phyloP scores from a whole-genome alignment of 23 tunicate species.

The Ciona savignyi region DNA sequence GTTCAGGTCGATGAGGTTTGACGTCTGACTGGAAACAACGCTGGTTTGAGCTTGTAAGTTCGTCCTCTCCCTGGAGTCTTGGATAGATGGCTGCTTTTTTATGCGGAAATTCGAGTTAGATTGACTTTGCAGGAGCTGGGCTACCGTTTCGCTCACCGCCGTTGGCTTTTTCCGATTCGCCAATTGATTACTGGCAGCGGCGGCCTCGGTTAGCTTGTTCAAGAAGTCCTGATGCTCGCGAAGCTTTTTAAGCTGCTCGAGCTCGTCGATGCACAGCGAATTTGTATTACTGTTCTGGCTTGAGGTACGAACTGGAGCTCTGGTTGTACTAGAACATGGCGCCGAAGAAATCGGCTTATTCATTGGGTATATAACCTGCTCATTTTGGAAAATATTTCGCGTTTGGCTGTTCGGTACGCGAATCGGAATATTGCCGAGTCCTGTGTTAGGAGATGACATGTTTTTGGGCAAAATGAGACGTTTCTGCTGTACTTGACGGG shows the following conservation, averaged over 20 bases:
- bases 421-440: neutral
- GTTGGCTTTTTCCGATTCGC: neutral
- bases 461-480: slow-evolving; percentile 48
- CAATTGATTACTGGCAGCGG: neutral
- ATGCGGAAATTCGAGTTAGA: neutral
- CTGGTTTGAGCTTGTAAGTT: neutral
- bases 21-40: neutral
- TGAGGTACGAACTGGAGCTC: neutral
- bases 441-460: neutral
- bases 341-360: neutral
- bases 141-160: neutral
- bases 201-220: neutral
- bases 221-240: neutral
- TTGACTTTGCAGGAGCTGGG: neutral
- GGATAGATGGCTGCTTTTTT: neutral
- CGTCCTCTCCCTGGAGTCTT: neutral
- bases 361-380: slow-evolving; percentile 22
- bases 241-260: neutral
- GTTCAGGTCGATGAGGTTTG: too few species aligned
- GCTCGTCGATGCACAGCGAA: neutral
- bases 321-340: neutral
- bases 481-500: slow-evolving; percentile 5
- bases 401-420: neutral
- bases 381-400: slow-evolving; percentile 29
- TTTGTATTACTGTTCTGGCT: neutral